phyloP scores from a whole-genome alignment of 2,888 invertebrate species.

The Caenorhabditis imperialis region DNA sequence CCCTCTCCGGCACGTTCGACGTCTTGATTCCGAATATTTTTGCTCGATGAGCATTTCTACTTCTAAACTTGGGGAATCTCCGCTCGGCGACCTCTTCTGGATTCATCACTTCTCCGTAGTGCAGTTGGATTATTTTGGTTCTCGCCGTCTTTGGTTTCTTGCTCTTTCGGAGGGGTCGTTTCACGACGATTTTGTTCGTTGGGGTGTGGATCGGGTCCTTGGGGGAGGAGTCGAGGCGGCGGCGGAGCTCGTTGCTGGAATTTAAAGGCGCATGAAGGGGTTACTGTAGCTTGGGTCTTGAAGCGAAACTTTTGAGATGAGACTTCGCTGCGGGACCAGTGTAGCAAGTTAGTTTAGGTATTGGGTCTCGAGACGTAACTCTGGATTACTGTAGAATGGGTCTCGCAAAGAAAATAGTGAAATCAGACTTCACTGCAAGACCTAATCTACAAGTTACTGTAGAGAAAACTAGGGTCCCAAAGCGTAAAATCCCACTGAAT shows the following conservation, averaged over 20 bases:
- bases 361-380: too few relatives aligned
- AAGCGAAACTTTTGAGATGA: too few relatives aligned
- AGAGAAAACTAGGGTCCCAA: too few relatives aligned
- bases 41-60: conserved; percentile 25
- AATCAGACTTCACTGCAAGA: too few relatives aligned
- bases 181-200: conserved; percentile 24
- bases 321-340: too few relatives aligned
- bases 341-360: too few relatives aligned
- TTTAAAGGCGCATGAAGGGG: background rate
- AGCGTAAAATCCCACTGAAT: too few relatives aligned
- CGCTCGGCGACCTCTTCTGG: conserved; percentile 18
- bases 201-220: conserved; percentile 1
- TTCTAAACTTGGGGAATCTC: conserved; percentile 50
- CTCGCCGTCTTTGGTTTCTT: conserved; percentile 30
- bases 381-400: too few relatives aligned
- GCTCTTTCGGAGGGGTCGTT: conserved; percentile 4
- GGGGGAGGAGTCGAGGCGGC: conserved; percentile 31
- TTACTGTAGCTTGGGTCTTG: too few relatives aligned
- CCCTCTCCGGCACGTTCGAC: conserved; percentile 20
- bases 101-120: conserved; percentile 42
- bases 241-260: conserved; percentile 39
- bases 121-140: conserved; percentile 32
- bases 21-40: conserved; percentile 52
- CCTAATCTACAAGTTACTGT: too few relatives aligned
- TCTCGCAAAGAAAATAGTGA: too few relatives aligned